Evolutionary conservation across 2,797 vertebrate species (phyloP), one percentile per base, ranked within the genome.

Genomic region (Clarias platycephalus): DNA sequence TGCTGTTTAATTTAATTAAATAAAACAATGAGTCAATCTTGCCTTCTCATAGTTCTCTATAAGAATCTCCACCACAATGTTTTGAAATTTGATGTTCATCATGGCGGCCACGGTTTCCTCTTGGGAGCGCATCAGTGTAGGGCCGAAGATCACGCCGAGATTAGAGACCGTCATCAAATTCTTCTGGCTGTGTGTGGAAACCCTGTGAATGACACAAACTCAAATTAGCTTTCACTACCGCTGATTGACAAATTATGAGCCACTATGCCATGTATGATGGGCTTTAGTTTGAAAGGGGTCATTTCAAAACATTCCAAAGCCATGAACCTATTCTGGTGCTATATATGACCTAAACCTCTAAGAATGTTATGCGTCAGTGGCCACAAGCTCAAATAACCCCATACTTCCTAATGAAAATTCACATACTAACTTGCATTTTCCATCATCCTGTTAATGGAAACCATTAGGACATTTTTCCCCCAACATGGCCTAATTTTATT

Each of bases 71-170:
- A 99, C 97, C 74, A 99, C 97, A 70, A 99, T 98, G 90, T 99
- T 99, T 93, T 99, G 98, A 93, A 99, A 99, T 90, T 99, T 99
- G 91, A 99, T 99, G 92, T 99, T 99, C 97, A 99, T 99, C 98
- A 99, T 99, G 86, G 98, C 98, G 1, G 98, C 98, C 90, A 99
- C 98, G 0, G 98, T 99, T 93, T 99, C 98, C 78, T 99, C 98
- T 90, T 99, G 98, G 0, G 98, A 97, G 91, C 98, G 96, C 98
- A 99, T 98, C 82, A 99, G 88, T 0, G 98, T 99, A 53, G 98
- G 98, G 74, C 98, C 98, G 70, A 99, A 99, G 89, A 99, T 99
- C 93, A 99, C 98, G 13, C 97, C 98, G 79, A 99, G 96, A 93
- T 99, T 99, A 84, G 98, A 99, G 82, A 99, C 93, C 0, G 97